Base-by-base conservation (phyloP, 2,113 vertebrate species). In the Semicossyphus pulcher region DNA sequence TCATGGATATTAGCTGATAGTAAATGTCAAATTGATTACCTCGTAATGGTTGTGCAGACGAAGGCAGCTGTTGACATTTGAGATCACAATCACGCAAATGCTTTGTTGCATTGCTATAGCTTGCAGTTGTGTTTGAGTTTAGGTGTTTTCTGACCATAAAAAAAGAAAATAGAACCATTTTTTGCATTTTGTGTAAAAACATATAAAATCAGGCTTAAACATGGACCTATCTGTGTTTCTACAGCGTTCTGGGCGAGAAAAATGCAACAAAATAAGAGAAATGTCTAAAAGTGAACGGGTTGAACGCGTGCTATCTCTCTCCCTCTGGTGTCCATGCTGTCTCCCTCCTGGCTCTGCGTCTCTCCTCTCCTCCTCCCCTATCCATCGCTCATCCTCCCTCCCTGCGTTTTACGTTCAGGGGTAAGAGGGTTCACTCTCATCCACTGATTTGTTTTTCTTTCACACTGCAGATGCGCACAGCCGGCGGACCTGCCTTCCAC, bases 371-470 rank as follows among this genome's bases (percentile, higher is more conserved):
- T 56, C 32, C 54, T 76, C 52, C 42, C 56, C n/a, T 54, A 23
- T 53, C 66, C 36, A 7, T 32, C 52, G 28, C 53, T 47, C 63
- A 10, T 42, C 14, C 60, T 18, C 28, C 20, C 62, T 45, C 45
- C 45, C 57, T 59, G 60, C 63, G 2, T 68, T 60, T 68, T 60
- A 41, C 54, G 18, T 60, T 78, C 72, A 39, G 77, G 84, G 90
- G 86, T 89, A 59, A 91, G 77, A 80, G 84, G 80, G 88, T 91
- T 92, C 85, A 81, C 57, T 59, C 64, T 66, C 78, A 80, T 89
- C 72, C 58, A 41, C 64, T 80, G 78, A 84, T 86, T 87, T 90
- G 91, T 89, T 91, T 86, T 90, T 88, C 86, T 85, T 53, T 81
- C 81, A 36, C 80, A n/a, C 86, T 81, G 78, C 83, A 90, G 85